Conservation (phyloP, 1,140 invertebrate species). For the Homarus americanus region DNA sequence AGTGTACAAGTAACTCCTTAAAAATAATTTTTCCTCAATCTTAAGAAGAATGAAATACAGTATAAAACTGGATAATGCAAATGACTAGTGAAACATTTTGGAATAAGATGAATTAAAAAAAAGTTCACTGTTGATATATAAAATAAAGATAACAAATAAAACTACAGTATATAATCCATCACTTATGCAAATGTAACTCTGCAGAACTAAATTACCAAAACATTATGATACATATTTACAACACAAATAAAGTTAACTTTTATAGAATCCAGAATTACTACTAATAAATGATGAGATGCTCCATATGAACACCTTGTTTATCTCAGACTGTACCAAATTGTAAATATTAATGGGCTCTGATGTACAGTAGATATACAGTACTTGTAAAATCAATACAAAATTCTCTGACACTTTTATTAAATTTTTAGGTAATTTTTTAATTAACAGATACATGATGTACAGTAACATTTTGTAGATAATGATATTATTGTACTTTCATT, state of each 20-base stretch:
- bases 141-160: not conserved
- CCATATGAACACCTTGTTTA: not conserved
- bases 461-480: no score
- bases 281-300: not conserved
- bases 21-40: not conserved
- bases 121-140: not conserved
- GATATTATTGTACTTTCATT: no score
- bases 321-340: no score
- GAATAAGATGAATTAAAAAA: not conserved
- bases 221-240: not conserved
- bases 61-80: no score
- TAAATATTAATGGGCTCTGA: no score
- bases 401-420: no score
- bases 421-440: no score
- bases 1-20: not conserved
- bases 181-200: not conserved
- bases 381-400: no score
- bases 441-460: no score
- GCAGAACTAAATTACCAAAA: not conserved
- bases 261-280: not conserved
- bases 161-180: no score
- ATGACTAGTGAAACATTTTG: conserved; percentile 33
- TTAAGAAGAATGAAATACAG: not conserved
- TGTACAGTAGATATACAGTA: no score
- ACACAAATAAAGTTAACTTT: not conserved